Evolutionary conservation across 1,140 invertebrate species (phyloP), one percentile per base, ranked within the genome.

Genomic region (Dreissena rostriformis): DNA sequence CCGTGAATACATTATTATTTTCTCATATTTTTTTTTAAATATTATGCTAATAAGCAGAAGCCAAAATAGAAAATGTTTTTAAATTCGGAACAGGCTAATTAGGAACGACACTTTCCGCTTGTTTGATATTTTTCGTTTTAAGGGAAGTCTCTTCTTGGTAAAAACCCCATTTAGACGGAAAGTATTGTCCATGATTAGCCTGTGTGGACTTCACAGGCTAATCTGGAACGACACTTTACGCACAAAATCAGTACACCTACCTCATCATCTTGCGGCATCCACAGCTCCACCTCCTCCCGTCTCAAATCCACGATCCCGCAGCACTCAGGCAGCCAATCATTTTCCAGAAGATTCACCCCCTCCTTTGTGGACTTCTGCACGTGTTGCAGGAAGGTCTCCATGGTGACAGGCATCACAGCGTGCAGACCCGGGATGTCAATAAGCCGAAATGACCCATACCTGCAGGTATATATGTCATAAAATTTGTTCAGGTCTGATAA

Each of bases 241-340:
- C 39, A 39, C 39, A 39, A 39, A 39, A 39, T 39, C 39, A 39
- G 4, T 39, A 39, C 39, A n/a, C 77, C 55, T 4, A 79, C 77
- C 66, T 79, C 77, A 55, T 86, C 65, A 82, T 90, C 86, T 26
- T 85, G 71, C 72, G 89, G 89, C 89, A 97, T 95, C 75, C 96
- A 95, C 51, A 93, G 88, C 14, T 95, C 94, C 95, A 97, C 97
- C n/a, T 94, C 94, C 5, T 95, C 88, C 86, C 95, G 94, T 15
- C 94, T 92, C 19, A 95, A 93, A 5, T 95, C 91, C 92, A 97
- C 96, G 1, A 96, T 95, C 76, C 96, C 95, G 7, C 96, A 96
- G 53, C 96, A 96, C 82, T 96, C 94, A 0, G 95, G 94, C 2
- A 97, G 89, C 97, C 97, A 93, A 26, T 91, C 72, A 24, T 86